Evolutionary conservation across 2,113 vertebrate genomes (phyloP).

Genomic region (Arenaria interpres): DNA sequence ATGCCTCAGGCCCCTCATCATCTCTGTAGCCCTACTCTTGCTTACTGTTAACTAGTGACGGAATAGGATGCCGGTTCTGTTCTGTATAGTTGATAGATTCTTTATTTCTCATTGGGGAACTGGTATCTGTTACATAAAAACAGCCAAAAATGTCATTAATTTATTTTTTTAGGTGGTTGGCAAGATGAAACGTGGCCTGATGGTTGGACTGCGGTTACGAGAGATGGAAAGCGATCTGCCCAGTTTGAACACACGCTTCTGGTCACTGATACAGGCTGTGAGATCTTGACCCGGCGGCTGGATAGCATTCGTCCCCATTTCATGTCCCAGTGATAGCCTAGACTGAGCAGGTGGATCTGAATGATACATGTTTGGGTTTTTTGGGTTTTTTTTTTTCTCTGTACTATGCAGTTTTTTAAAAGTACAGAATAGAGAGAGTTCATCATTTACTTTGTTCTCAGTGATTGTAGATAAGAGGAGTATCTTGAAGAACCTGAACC

Average conservation of each 20-base stretch:
- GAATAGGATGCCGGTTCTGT: not conserved
- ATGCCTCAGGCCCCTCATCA: too few species aligned
- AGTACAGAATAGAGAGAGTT: constrained; percentile 70
- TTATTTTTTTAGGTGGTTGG: constrained; percentile 86
- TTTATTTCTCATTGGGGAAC: not conserved
- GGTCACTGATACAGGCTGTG: constrained; percentile 94
- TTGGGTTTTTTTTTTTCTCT: not conserved
- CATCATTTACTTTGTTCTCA: constrained; percentile 68
- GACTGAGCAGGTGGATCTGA: constrained; percentile 14
- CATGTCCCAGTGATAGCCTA: constrained; percentile 84
- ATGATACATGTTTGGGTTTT: not conserved
- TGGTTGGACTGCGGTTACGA: constrained; percentile 94
- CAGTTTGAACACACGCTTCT: constrained; percentile 98
- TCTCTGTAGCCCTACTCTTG: not conserved
- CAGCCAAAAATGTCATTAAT: not conserved
- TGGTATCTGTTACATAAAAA: not conserved
- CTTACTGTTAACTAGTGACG: not conserved
- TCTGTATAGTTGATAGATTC: not conserved
- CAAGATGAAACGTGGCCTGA: constrained; percentile 99
- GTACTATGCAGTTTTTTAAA: constrained; percentile 69
- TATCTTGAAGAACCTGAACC: constrained; percentile 57
- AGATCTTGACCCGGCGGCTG: constrained; percentile 89
- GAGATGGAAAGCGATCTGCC: constrained; percentile 95
- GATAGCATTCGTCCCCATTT: constrained; percentile 90
- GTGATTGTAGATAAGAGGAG: constrained; percentile 65